A percentile compares a stretch with the other conserved stretches of the same genome.
Evolutionary conservation across 2,888 invertebrate species (phyloP).

Genomic region (Spodoptera littoralis): DNA sequence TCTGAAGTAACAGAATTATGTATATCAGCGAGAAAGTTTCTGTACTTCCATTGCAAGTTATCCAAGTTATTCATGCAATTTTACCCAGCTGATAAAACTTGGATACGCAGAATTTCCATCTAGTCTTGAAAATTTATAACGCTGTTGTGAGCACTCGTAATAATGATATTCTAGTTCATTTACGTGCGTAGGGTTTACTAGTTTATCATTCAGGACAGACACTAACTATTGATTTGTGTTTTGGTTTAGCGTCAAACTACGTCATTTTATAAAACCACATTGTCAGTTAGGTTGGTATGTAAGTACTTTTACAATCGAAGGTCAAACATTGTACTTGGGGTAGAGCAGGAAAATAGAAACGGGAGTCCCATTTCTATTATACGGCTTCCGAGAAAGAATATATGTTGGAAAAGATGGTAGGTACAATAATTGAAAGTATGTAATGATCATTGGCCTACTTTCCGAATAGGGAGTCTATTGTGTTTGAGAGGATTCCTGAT

Average conservation of each 20-base stretch:
- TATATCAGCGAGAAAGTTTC: neutral
- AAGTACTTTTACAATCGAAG: neutral
- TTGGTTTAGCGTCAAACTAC: neutral
- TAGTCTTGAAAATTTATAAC: conserved; percentile 3
- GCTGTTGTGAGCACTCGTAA: neutral
- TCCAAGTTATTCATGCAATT: neutral
- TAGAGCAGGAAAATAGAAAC: neutral
- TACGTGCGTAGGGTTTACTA: conserved; percentile 4
- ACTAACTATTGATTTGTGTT: neutral
- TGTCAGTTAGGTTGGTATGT: neutral
- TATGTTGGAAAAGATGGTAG: neutral
- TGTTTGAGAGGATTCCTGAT: conserved; percentile 6
- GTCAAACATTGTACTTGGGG: conserved; percentile 1
- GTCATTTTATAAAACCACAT: neutral
- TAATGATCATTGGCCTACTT: neutral
- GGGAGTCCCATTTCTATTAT: neutral
- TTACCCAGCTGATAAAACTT: neutral
- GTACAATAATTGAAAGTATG: conserved; percentile 1
- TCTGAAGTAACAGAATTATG: neutral
- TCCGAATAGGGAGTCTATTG: neutral
- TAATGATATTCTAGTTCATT: conserved; percentile 4
- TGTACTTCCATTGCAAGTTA: neutral
- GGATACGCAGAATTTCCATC: conserved; percentile 8
- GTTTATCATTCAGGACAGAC: neutral
- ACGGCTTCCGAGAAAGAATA: conserved; percentile 15